Percentiles rank a stretch among this genome's conserved stretches.
Conservation (phyloP, 2,113 vertebrate genomes). For the western clawed frog (Xenopus tropicalis) region UCB_Xtro_10.0 CM004447.2:143037001-143037500, state of each 20-base stretch:
- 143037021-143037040: too few relatives aligned
- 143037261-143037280: slow-evolving; percentile 13
- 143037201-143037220: not conserved
- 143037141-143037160: too few relatives aligned
- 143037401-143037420: slow-evolving; percentile 57
- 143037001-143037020: too few relatives aligned
- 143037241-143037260: not conserved
- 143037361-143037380: slow-evolving; percentile 45
- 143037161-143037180: too few relatives aligned
- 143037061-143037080: too few relatives aligned
- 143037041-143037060: too few relatives aligned
- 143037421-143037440: slow-evolving; percentile 40
- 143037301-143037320: not conserved
- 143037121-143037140: too few relatives aligned
- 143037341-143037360: slow-evolving; percentile 54
- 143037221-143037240: not conserved
- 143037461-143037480: slow-evolving; percentile 51
- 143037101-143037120: too few relatives aligned
- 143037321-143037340: slow-evolving; percentile 51
- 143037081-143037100: too few relatives aligned
- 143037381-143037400: slow-evolving; percentile 48
- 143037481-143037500: slow-evolving; percentile 37
- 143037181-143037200: too few relatives aligned
- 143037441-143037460: slow-evolving; percentile 45
- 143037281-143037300: slow-evolving; percentile 2